A percentile compares a stretch with the other conserved stretches of the same genome.
Evolutionary conservation across 2,797 vertebrate species (phyloP).

Genomic region (Bothrops alternatus): DNA sequence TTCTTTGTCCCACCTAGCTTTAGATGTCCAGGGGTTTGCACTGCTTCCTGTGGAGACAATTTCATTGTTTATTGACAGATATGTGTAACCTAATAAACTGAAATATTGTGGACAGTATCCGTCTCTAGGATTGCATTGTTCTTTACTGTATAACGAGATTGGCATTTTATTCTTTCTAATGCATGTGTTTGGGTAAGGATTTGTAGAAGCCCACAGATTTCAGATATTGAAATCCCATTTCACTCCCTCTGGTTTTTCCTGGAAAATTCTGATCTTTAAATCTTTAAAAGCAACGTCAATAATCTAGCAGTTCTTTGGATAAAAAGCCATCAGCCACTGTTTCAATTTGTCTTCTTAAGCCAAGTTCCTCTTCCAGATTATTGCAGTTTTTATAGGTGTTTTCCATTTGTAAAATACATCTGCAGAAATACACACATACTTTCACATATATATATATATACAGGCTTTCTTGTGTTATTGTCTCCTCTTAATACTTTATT

Average conservation of each 20-base stretch:
- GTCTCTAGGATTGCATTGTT: conserved; percentile 62
- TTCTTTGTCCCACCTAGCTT: conserved; percentile 61
- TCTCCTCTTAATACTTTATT: not conserved
- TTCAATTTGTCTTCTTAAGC: conserved; percentile 15
- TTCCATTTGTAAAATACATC: not conserved
- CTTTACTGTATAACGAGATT: conserved; percentile 62
- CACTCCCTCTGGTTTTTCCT: not conserved
- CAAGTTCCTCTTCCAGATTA: not conserved
- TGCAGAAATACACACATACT: not conserved
- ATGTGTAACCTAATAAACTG: conserved; percentile 50
- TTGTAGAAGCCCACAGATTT: conserved; percentile 33
- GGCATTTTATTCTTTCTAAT: conserved; percentile 58
- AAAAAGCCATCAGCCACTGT: not conserved
- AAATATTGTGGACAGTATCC: conserved; percentile 58
- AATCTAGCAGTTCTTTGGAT: conserved; percentile 8
- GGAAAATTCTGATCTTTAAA: conserved; percentile 5
- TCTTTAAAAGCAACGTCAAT: conserved; percentile 23
- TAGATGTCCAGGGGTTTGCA: conserved; percentile 47
- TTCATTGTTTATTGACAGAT: conserved; percentile 56
- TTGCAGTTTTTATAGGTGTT: not conserved
- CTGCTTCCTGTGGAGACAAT: conserved; percentile 43
- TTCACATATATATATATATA: not conserved
- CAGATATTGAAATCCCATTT: not conserved
- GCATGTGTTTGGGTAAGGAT: conserved; percentile 53
- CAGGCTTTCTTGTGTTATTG: not conserved